These are phyloP conservation scores for Pachyrhynchus sulphureomaculatus DNA, from an alignment of 1,140 invertebrate species.

Conservation along the genomic window DNA sequence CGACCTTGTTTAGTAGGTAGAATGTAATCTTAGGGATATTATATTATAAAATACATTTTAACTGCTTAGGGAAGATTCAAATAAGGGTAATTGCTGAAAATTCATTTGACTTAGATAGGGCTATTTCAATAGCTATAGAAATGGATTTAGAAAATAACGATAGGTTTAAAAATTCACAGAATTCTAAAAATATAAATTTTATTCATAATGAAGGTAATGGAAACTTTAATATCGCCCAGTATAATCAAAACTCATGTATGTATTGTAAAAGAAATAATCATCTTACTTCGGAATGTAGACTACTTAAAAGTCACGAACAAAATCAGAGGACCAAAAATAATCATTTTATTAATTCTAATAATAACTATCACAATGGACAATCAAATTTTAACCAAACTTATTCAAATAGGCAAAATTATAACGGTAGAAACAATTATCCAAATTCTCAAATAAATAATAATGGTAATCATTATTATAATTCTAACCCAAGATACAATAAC, in stretches of 20 bases:
- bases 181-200: conserved; percentile 3
- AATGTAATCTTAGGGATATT: too few relatives aligned
- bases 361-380: too few relatives aligned
- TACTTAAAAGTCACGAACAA: background rate
- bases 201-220: background rate
- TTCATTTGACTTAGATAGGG: background rate
- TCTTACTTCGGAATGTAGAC: conserved; percentile 2
- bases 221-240: background rate
- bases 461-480: too few relatives aligned
- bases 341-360: background rate
- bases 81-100: background rate
- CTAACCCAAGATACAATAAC: too few relatives aligned
- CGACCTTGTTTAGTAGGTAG: too few relatives aligned
- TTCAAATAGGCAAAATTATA: too few relatives aligned
- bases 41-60: too few relatives aligned
- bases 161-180: background rate
- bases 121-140: conserved; percentile 1
- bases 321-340: background rate
- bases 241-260: background rate
- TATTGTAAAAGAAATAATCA: conserved; percentile 2
- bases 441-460: too few relatives aligned
- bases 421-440: too few relatives aligned
- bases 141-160: conserved; percentile 5
- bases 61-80: too few relatives aligned
- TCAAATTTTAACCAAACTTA: background rate